Percentiles rank a stretch among this genome's conserved stretches.
Conservation (phyloP, 2,113 vertebrate genomes). For the Oophaga pumilio region DNA sequence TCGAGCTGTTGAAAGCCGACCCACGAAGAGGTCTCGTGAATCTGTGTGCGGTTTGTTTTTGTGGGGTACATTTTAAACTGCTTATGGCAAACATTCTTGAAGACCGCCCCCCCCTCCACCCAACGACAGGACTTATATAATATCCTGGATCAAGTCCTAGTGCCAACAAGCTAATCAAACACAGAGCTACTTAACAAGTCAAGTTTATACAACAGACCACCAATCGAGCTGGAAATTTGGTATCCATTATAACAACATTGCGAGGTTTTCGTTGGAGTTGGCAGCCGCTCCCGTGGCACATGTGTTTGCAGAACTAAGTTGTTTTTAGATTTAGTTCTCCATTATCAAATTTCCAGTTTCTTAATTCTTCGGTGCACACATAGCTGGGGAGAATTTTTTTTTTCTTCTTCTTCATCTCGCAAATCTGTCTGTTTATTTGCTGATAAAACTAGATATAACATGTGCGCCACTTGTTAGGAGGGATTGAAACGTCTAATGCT, state of each 20-base stretch:
- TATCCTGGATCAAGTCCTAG: slow-evolving; percentile 61
- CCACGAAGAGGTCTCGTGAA: background rate
- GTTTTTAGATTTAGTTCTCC: slow-evolving; percentile 49
- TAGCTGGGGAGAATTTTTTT: background rate
- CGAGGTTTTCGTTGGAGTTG: slow-evolving; percentile 54
- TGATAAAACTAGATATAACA: background rate
- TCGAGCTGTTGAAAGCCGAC: background rate
- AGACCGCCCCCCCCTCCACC: slow-evolving; percentile 1
- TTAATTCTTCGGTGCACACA: background rate
- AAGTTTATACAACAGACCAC: slow-evolving; percentile 64
- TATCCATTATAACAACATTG: slow-evolving; percentile 61
- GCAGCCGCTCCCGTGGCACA: slow-evolving; percentile 57
- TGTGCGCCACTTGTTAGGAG: background rate
- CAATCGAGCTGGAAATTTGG: slow-evolving; percentile 65
- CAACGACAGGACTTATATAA: slow-evolving; percentile 61
- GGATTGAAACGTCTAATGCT: background rate
- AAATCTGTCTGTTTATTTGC: slow-evolving; percentile 32
- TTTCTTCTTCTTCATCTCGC: background rate
- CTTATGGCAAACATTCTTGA: slow-evolving; percentile 43
- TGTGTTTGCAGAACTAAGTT: slow-evolving; percentile 45
- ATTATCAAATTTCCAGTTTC: slow-evolving; percentile 47
- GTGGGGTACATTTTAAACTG: slow-evolving; percentile 39
- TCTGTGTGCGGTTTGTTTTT: slow-evolving; percentile 8
- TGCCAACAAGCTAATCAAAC: slow-evolving; percentile 64
- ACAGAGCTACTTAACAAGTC: slow-evolving; percentile 62